Percentiles rank a stretch among this genome's conserved stretches.
These are phyloP conservation scores for Pterocles burchelli DNA, from an alignment of 2,113 vertebrate species.

Conservation along the genomic window DNA sequence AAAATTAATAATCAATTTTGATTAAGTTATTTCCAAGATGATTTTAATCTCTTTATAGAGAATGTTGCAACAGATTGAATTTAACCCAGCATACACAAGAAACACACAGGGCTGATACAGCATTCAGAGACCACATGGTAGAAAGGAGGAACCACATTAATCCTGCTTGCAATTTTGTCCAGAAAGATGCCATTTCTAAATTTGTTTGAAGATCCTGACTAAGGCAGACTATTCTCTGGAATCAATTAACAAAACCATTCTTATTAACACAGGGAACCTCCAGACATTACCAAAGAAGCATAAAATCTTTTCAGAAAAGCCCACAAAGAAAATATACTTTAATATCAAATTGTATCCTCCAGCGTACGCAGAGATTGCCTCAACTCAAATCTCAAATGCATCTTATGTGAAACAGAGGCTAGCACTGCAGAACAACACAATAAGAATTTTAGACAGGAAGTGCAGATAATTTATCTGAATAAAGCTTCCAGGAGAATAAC, in stretches of 20 bases:
- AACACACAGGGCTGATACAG: neutral
- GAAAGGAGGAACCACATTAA: neutral
- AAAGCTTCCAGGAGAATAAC: constrained; percentile 48
- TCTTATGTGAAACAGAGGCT: constrained; percentile 4
- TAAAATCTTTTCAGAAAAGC: constrained; percentile 20
- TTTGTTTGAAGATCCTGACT: neutral
- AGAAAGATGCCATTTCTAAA: constrained; percentile 11
- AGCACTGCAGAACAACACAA: constrained; percentile 35
- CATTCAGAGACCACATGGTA: neutral
- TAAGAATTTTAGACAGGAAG: constrained; percentile 60
- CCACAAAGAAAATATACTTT: neutral
- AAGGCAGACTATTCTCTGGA: constrained; percentile 3
- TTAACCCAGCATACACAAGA: neutral
- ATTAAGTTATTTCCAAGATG: neutral
- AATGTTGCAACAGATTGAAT: neutral
- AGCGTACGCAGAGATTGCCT: neutral
- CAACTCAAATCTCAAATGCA: constrained; percentile 40
- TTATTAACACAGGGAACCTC: constrained; percentile 45
- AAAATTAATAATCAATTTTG: neutral
- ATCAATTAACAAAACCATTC: constrained; percentile 48
- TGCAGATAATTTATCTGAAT: constrained; percentile 60
- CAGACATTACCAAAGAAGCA: constrained; percentile 18
- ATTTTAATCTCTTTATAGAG: neutral
- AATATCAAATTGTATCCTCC: constrained; percentile 3
- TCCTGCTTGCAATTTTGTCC: neutral